A percentile compares a stretch with the other conserved stretches of the same genome.
Conservation (phyloP, 2,797 vertebrate species). For the Falco columbarius region DNA sequence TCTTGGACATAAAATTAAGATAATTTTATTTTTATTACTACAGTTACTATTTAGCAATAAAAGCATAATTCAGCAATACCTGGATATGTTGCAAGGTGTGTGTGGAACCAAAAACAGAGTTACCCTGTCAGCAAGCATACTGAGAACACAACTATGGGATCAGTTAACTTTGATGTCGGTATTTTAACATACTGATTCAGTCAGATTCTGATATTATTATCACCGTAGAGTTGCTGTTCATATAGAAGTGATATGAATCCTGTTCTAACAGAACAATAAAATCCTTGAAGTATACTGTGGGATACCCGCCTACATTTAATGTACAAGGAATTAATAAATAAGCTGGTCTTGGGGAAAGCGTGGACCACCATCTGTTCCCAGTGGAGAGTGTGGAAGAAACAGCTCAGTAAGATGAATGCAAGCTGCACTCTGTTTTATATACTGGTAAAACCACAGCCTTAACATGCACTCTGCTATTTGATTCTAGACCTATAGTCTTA, state of each 20-base stretch:
- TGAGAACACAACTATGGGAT: background rate
- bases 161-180: background rate
- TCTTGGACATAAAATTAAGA: background rate
- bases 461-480: background rate
- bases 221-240: background rate
- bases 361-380: background rate
- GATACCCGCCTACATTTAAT: background rate
- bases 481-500: background rate
- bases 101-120: background rate
- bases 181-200: background rate
- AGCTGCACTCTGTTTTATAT: background rate
- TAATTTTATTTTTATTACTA: background rate
- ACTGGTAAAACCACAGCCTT: background rate
- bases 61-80: background rate
- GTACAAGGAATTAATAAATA: background rate
- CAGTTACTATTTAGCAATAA: background rate
- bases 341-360: background rate
- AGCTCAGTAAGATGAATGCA: background rate
- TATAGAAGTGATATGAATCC: background rate
- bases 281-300: background rate
- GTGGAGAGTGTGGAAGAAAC: background rate
- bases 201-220: background rate
- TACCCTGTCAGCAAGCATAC: background rate
- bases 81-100: background rate
- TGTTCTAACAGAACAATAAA: background rate